A percentile compares a stretch with the other conserved stretches of the same genome.
These are phyloP conservation scores for Monochamus alternatus DNA, from an alignment of 2,888 invertebrate species.

Conservation along the genomic window DNA sequence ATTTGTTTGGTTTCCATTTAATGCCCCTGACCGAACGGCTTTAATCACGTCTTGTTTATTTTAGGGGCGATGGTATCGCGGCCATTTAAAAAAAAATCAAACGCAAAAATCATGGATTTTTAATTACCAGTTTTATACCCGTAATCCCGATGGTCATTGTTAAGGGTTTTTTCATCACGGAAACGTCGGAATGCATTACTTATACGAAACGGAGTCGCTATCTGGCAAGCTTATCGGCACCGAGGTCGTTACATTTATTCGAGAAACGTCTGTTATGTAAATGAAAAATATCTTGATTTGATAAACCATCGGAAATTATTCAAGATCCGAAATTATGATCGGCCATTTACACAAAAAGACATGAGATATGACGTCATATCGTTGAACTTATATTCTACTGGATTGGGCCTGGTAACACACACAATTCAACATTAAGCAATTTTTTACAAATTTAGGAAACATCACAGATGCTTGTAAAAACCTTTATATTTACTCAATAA, in stretches of 20 bases:
- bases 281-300: constrained; percentile 2
- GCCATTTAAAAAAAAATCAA: constrained; percentile 9
- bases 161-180: neutral
- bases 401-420: too few species aligned
- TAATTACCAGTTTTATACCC: neutral
- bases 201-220: neutral
- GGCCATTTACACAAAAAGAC: neutral
- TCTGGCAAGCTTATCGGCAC: neutral
- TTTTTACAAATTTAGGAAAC: too few species aligned
- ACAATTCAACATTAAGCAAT: too few species aligned
- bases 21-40: constrained; percentile 13
- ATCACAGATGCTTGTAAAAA: too few species aligned
- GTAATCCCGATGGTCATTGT: constrained; percentile 1
- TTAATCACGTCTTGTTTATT: constrained; percentile 16
- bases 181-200: neutral
- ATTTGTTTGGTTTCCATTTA: constrained; percentile 25
- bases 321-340: neutral
- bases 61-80: constrained; percentile 2
- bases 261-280: constrained; percentile 9
- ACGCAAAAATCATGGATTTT: constrained; percentile 10
- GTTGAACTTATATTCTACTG: too few species aligned
- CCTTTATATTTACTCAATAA: too few species aligned
- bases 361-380: neutral
- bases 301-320: neutral
- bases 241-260: neutral